Conservation (phyloP, 2,113 vertebrate genomes). For the Centropristis striata region DNA sequence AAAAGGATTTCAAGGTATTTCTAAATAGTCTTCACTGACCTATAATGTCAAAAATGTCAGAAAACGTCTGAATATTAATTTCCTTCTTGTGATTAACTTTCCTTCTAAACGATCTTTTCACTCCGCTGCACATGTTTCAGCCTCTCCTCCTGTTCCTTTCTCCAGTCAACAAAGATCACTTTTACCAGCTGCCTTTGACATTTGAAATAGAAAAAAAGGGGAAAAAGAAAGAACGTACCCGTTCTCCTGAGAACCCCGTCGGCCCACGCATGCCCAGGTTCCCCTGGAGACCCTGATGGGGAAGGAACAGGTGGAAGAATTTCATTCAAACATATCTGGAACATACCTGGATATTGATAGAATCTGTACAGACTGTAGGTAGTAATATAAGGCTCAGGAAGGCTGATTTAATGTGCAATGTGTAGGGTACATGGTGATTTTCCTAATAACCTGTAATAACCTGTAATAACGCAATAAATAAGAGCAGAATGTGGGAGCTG, state of each 20-base stretch:
- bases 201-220: too few relatives aligned
- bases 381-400: not conserved
- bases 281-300: slow-evolving; percentile 87
- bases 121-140: too few relatives aligned
- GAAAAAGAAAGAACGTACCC: slow-evolving; percentile 76
- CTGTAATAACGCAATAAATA: too few relatives aligned
- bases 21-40: not conserved
- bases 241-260: slow-evolving; percentile 84
- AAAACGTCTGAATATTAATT: not conserved
- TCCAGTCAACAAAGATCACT: not conserved
- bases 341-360: too few relatives aligned
- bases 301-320: slow-evolving; percentile 26
- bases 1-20: not conserved
- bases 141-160: not conserved
- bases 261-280: slow-evolving; percentile 84
- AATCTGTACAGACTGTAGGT: too few relatives aligned
- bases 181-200: not conserved
- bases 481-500: too few relatives aligned
- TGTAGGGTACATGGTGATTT: not conserved
- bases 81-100: not conserved
- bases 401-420: not conserved
- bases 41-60: not conserved
- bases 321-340: too few relatives aligned
- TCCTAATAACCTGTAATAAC: too few relatives aligned
- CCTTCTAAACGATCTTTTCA: not conserved